phyloP scores from a whole-genome alignment of 2,797 vertebrate genomes.

The Dicrostonyx torquatus region DNA sequence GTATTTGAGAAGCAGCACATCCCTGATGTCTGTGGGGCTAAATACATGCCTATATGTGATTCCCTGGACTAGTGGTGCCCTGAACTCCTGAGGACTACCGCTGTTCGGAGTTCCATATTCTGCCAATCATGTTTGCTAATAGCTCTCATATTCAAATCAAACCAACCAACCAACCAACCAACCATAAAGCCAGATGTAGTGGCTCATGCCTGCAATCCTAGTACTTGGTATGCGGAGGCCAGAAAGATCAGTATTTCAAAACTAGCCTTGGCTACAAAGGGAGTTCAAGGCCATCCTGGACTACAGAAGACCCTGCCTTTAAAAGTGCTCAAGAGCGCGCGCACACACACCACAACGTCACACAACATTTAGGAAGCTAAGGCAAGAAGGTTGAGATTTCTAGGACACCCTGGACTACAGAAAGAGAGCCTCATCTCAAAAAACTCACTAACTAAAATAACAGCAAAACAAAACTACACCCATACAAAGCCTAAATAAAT shows the following conservation, averaged over 20 bases:
- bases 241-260: neutral
- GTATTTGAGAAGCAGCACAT: slow-evolving; percentile 93
- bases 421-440: neutral
- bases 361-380: neutral
- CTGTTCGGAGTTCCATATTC: neutral
- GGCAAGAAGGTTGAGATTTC: neutral
- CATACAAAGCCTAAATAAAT: neutral
- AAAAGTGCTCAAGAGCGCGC: neutral
- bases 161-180: too few relatives aligned
- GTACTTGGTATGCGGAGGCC: too few relatives aligned
- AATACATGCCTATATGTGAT: slow-evolving; percentile 92
- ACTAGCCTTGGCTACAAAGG: neutral
- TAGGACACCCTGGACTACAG: neutral
- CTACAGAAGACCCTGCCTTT: neutral
- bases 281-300: neutral
- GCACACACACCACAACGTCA: neutral
- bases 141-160: neutral
- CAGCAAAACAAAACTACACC: neutral
- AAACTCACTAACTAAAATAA: neutral
- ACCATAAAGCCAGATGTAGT: neutral
- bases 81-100: slow-evolving; percentile 52
- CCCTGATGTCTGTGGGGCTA: slow-evolving; percentile 93
- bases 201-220: neutral
- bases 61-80: slow-evolving; percentile 90
- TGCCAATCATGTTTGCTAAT: neutral